A percentile compares a stretch with the other conserved stretches of the same genome.
phyloP scores from a whole-genome alignment of 2,797 vertebrate species.

The Neosilurus mollespiculum region DNA sequence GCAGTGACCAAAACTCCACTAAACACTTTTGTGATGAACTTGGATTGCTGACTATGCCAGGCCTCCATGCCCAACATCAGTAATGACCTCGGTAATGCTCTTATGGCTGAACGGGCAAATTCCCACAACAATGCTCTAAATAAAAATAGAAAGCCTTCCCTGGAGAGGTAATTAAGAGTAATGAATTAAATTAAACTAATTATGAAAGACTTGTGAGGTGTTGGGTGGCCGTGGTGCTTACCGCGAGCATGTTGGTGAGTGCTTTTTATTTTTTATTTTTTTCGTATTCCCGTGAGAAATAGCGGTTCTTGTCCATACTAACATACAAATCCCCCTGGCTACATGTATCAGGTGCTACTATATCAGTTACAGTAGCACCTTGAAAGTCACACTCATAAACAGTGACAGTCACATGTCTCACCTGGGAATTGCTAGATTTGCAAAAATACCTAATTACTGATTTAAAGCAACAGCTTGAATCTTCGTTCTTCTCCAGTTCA shows the following conservation, averaged over 20 bases:
- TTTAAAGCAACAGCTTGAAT: slow-evolving; percentile 10
- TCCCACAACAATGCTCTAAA: neutral
- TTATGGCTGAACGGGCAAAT: neutral
- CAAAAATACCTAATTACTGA: neutral
- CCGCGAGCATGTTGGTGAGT: neutral
- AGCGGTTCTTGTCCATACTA: neutral
- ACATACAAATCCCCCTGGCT: neutral
- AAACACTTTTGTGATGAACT: too few species aligned
- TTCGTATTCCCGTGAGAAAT: neutral
- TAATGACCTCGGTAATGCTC: neutral
- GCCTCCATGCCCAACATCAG: neutral
- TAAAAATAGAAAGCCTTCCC: neutral
- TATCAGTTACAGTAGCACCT: neutral
- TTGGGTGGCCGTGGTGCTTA: neutral
- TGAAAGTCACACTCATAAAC: neutral
- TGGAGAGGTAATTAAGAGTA: neutral
- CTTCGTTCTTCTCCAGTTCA: slow-evolving; percentile 20
- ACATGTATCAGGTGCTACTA: neutral
- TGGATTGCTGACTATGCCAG: too few species aligned
- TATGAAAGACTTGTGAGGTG: neutral
- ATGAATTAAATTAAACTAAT: neutral
- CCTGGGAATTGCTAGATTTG: neutral
- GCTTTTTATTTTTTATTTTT: too few species aligned
- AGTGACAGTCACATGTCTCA: neutral
- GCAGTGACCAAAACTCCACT: too few species aligned